phyloP scores from a whole-genome alignment of 2,113 vertebrate genomes.

The Hymenochirus boettgeri region DNA sequence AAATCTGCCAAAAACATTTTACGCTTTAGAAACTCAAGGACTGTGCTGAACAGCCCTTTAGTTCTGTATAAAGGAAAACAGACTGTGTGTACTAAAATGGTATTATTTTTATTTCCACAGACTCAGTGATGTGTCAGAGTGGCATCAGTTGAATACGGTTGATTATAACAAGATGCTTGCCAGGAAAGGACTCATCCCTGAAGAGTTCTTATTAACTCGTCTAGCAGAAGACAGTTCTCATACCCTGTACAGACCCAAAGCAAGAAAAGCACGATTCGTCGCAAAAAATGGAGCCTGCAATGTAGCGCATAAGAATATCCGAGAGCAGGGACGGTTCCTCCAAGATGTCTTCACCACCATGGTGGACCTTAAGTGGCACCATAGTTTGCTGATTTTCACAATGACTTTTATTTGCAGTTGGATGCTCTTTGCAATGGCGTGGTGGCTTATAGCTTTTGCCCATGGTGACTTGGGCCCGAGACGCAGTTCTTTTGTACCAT shows the following conservation, averaged over 20 bases:
- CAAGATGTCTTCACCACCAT: constrained; percentile 79
- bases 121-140: neutral
- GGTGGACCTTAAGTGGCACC: constrained; percentile 78
- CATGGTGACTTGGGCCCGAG: constrained; percentile 70
- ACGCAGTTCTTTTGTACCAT: constrained; percentile 55
- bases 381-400: constrained; percentile 75
- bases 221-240: constrained; percentile 65
- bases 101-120: constrained; percentile 8
- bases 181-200: constrained; percentile 68
- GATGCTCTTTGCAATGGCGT: constrained; percentile 77
- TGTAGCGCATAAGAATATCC: constrained; percentile 80
- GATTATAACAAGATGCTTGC: constrained; percentile 61
- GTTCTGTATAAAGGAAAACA: no score
- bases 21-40: no score
- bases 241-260: constrained; percentile 50
- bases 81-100: no score
- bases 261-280: constrained; percentile 68
- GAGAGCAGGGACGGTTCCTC: constrained; percentile 75
- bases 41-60: no score
- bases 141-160: neutral
- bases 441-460: constrained; percentile 77
- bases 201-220: constrained; percentile 70
- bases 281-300: constrained; percentile 74
- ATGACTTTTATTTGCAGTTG: constrained; percentile 77
- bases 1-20: no score